Percentiles rank a stretch among this genome's conserved stretches.
phyloP scores from a whole-genome alignment of 2,797 vertebrate genomes.

The Forpus xanthops region DNA sequence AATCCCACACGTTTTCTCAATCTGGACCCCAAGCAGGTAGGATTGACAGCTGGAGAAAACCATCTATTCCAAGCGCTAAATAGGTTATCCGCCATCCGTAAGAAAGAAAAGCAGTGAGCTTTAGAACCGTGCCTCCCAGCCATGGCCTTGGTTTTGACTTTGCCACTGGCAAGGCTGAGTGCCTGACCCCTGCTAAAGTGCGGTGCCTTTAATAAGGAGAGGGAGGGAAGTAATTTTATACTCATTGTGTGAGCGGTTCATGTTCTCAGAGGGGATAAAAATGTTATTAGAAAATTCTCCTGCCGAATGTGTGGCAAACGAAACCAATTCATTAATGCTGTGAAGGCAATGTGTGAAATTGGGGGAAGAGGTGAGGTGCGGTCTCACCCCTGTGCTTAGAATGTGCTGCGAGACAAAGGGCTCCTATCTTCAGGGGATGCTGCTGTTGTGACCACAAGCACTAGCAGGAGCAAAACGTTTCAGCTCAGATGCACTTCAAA shows the following conservation, averaged over 20 bases:
- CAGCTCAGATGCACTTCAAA: background rate
- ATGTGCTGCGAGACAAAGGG: slow-evolving; percentile 17
- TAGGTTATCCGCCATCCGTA: slow-evolving; percentile 51
- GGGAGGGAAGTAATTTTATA: slow-evolving; percentile 69
- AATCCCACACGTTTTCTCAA: slow-evolving; percentile 71
- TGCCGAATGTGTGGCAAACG: slow-evolving; percentile 64
- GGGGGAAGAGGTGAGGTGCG: slow-evolving; percentile 30
- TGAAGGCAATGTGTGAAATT: slow-evolving; percentile 58
- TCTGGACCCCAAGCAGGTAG: slow-evolving; percentile 65
- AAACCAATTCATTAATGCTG: slow-evolving; percentile 69
- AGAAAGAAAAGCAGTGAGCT: slow-evolving; percentile 66
- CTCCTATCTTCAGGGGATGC: background rate
- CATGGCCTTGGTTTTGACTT: slow-evolving; percentile 68
- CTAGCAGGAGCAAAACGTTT: background rate
- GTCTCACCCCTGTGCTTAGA: background rate
- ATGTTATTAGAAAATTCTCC: slow-evolving; percentile 70
- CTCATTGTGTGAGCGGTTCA: slow-evolving; percentile 48
- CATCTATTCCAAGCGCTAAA: slow-evolving; percentile 42
- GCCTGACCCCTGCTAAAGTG: slow-evolving; percentile 73
- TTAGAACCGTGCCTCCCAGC: slow-evolving; percentile 66
- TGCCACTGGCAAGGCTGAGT: slow-evolving; percentile 64
- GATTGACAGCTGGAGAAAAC: slow-evolving; percentile 75
- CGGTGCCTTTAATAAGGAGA: slow-evolving; percentile 64
- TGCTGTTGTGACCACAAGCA: background rate
- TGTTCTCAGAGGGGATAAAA: slow-evolving; percentile 69